phyloP scores from a whole-genome alignment of 2,797 vertebrate genomes.

The Anableps anableps region DNA sequence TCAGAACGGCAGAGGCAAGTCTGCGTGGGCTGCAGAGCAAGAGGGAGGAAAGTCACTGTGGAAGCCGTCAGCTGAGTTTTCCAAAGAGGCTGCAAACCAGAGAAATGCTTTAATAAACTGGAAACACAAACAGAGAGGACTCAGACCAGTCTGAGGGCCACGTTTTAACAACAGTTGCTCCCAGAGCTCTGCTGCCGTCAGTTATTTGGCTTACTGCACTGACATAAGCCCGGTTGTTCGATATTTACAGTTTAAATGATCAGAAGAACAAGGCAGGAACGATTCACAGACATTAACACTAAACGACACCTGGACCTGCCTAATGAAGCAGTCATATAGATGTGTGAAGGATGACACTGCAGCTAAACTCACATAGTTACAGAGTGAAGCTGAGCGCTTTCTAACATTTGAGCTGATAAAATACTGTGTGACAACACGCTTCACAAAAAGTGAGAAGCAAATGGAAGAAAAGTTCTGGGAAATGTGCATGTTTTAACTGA shows the following conservation, averaged over 20 bases:
- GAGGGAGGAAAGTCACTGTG: conserved; percentile 18
- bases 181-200: not conserved
- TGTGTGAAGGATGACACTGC: conserved; percentile 8
- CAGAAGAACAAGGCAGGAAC: conserved; percentile 11
- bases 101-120: not conserved
- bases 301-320: not conserved
- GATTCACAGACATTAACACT: not conserved
- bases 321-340: not conserved
- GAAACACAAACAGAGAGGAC: not conserved
- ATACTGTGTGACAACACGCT: not conserved
- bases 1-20: conserved; percentile 63
- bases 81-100: conserved; percentile 30
- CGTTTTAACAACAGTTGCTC: not conserved
- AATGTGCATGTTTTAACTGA: not conserved
- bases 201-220: not conserved
- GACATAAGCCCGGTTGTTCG: conserved; percentile 5
- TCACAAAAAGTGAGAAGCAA: not conserved
- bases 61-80: conserved; percentile 21
- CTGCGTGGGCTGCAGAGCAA: conserved; percentile 59
- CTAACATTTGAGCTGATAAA: no score
- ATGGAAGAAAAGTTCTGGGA: not conserved
- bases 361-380: not conserved
- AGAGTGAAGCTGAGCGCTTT: no score
- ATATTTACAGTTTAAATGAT: conserved; percentile 23
- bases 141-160: conserved; percentile 2